Conservation (phyloP, 2,797 vertebrate genomes). For the Myiothlypis chrysogaster region DNA sequence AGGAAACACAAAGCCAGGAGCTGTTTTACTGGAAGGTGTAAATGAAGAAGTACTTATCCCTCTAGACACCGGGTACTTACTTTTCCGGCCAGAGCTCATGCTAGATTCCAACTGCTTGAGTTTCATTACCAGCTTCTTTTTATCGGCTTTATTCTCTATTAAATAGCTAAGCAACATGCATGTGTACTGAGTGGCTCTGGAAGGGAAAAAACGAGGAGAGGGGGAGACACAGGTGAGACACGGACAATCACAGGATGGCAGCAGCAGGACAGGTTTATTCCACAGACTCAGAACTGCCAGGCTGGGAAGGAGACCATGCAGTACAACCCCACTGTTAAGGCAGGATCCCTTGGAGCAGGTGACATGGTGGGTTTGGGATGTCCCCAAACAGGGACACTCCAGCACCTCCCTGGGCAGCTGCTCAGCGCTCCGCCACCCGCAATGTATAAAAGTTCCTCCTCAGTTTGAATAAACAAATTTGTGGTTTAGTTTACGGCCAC, state of each 20-base stretch:
- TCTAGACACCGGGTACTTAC: slow-evolving; percentile 80
- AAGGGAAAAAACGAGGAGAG: slow-evolving; percentile 74
- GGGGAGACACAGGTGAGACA: slow-evolving; percentile 29
- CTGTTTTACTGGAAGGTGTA: not conserved
- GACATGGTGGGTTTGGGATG: not conserved
- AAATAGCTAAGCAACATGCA: slow-evolving; percentile 87
- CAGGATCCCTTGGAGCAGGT: not conserved
- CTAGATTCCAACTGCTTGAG: slow-evolving; percentile 86
- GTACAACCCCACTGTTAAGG: not conserved
- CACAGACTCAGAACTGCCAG: not conserved
- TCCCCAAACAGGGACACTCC: not conserved
- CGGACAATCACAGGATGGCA: not conserved
- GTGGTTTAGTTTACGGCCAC: not conserved
- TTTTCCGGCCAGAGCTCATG: slow-evolving; percentile 91
- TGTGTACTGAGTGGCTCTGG: slow-evolving; percentile 90
- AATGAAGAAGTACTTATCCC: not conserved
- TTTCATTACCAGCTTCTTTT: slow-evolving; percentile 80
- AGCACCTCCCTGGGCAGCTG: not conserved
- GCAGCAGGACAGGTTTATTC: not conserved
- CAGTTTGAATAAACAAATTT: not conserved
- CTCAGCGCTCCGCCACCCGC: not conserved
- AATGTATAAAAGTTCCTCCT: not conserved
- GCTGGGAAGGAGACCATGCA: not conserved
- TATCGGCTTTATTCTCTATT: slow-evolving; percentile 79
- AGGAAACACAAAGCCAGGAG: not conserved